Percentiles rank a stretch among this genome's conserved stretches.
Conservation (phyloP, 1,140 invertebrate genomes). For the Calephelis nemesis region DNA sequence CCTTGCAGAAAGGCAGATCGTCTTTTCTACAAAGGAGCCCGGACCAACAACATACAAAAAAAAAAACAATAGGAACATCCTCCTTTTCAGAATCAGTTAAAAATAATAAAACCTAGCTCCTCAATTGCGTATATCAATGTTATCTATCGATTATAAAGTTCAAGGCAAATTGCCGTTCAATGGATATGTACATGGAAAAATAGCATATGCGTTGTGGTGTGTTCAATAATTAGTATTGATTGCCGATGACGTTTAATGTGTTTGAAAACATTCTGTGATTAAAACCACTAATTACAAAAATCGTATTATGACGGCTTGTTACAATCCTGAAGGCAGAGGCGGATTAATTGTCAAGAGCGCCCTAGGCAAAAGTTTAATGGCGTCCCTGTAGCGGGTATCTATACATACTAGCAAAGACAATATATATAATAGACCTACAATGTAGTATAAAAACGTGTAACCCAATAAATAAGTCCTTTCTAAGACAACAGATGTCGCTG, state of each 20-base stretch:
- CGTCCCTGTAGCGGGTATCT: too few species aligned
- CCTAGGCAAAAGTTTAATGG: too few species aligned
- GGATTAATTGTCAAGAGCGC: too few species aligned
- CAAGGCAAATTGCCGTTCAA: conserved; percentile 41
- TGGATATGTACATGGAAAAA: conserved; percentile 29
- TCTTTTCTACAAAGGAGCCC: too few species aligned
- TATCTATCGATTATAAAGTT: conserved; percentile 54
- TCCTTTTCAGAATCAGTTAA: neutral
- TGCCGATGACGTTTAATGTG: conserved; percentile 12
- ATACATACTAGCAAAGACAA: too few species aligned
- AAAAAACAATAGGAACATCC: neutral
- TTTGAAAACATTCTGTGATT: conserved; percentile 6
- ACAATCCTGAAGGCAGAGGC: too few species aligned
- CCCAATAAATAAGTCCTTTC: too few species aligned
- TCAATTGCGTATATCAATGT: conserved; percentile 23
- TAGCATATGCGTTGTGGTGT: conserved; percentile 14
- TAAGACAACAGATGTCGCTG: too few species aligned
- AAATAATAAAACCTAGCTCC: conserved; percentile 10
- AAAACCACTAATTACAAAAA: neutral
- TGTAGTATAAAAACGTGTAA: too few species aligned
- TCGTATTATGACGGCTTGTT: neutral
- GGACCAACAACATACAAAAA: neutral
- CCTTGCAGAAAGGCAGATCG: too few species aligned
- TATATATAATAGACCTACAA: too few species aligned
- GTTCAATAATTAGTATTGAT: conserved; percentile 23